phyloP scores from a whole-genome alignment of 2,113 vertebrate species.

The Ranitomeya variabilis region DNA sequence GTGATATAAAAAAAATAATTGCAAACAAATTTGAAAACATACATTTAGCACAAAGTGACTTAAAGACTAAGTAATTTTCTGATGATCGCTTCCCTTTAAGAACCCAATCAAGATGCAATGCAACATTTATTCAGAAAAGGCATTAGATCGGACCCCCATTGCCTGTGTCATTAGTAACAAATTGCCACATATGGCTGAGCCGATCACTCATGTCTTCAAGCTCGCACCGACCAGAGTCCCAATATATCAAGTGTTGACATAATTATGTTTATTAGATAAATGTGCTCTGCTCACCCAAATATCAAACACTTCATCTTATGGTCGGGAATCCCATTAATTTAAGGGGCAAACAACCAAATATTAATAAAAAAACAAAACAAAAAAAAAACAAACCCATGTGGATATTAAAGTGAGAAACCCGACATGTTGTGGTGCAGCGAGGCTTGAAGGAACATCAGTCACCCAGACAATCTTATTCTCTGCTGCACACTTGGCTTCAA shows the following conservation, averaged over 20 bases:
- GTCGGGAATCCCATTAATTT: constrained; percentile 5
- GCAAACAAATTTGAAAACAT: no score
- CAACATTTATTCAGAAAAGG: constrained; percentile 29
- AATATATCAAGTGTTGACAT: constrained; percentile 40
- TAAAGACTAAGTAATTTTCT: no score
- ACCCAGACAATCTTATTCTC: constrained; percentile 31
- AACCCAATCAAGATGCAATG: not conserved
- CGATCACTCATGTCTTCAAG: constrained; percentile 44
- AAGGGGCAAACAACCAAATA: not conserved
- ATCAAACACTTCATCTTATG: constrained; percentile 46
- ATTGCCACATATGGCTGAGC: constrained; percentile 7
- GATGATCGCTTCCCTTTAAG: not conserved
- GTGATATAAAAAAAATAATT: no score
- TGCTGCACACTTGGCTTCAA: constrained; percentile 27
- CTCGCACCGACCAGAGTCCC: not conserved
- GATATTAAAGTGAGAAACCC: constrained; percentile 5
- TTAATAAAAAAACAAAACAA: not conserved
- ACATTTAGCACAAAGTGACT: no score
- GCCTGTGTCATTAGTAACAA: constrained; percentile 41
- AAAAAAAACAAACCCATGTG: not conserved
- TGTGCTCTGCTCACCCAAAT: constrained; percentile 26
- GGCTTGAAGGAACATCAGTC: constrained; percentile 39
- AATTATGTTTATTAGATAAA: constrained; percentile 52
- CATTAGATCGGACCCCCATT: constrained; percentile 13
- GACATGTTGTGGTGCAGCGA: not conserved